Conservation (phyloP, 2,888 invertebrate genomes). For the Volucella inflata region DNA sequence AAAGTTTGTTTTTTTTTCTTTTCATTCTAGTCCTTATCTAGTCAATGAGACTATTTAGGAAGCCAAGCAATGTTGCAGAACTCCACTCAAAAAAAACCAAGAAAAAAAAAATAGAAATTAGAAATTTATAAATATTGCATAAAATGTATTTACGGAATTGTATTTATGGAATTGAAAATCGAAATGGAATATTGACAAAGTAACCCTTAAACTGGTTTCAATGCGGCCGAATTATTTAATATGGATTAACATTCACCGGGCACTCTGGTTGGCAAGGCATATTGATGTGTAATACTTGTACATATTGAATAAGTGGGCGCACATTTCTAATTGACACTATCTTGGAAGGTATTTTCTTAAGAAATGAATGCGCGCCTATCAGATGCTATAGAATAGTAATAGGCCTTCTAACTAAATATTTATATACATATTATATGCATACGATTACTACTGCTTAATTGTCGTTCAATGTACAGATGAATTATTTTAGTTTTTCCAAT, state of each 20-base stretch:
- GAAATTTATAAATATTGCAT: neutral
- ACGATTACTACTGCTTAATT: slow-evolving; percentile 19
- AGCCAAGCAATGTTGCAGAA: slow-evolving; percentile 7
- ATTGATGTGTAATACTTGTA: slow-evolving; percentile 16
- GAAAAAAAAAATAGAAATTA: slow-evolving; percentile 19
- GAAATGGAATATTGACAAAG: neutral
- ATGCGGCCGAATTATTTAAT: slow-evolving; percentile 19
- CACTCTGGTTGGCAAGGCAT: neutral
- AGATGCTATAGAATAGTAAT: slow-evolving; percentile 44
- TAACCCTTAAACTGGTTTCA: slow-evolving; percentile 62
- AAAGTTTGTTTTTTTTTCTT: no score
- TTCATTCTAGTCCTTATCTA: slow-evolving; percentile 41
- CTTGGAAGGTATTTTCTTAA: slow-evolving; percentile 47
- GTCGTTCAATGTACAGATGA: neutral
- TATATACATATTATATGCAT: no score
- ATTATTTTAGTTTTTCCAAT: slow-evolving; percentile 47
- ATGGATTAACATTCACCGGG: slow-evolving; percentile 42
- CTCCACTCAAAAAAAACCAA: slow-evolving; percentile 7
- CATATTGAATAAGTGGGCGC: slow-evolving; percentile 12
- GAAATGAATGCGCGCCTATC: slow-evolving; percentile 71
- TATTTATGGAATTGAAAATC: slow-evolving; percentile 15
- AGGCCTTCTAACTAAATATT: no score
- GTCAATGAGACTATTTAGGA: neutral
- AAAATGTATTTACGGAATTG: neutral
- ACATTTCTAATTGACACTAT: slow-evolving; percentile 54